Conservation (phyloP, 2,113 vertebrate genomes). For the Paramormyrops kingsleyae region DNA sequence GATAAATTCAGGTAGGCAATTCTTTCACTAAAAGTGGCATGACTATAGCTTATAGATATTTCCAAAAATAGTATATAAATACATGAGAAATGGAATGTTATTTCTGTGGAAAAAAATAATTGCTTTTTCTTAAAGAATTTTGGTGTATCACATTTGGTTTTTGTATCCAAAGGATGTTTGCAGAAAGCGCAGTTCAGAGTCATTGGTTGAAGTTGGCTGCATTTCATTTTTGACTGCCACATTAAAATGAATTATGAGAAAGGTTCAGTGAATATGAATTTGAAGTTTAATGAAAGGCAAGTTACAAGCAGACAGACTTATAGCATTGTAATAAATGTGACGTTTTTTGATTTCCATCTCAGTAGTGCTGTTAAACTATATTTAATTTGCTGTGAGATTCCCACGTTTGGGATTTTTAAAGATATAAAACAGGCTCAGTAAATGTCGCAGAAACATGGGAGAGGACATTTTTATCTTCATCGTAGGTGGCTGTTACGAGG, state of each 20-base stretch:
- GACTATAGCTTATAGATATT: neutral
- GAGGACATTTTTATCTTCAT: neutral
- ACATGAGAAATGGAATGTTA: neutral
- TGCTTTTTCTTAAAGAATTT: neutral
- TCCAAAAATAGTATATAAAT: neutral
- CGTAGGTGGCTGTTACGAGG: neutral
- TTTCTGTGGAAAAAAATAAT: neutral
- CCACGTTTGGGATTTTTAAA: neutral
- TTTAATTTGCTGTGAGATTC: neutral
- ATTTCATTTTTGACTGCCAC: neutral
- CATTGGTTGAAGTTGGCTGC: neutral
- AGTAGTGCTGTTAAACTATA: neutral
- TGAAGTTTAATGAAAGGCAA: neutral
- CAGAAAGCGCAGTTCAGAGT: neutral
- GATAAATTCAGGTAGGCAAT: slow-evolving; percentile 82
- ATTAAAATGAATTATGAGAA: neutral
- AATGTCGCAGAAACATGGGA: neutral
- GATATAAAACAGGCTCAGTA: neutral
- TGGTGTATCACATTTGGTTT: neutral
- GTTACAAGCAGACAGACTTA: neutral
- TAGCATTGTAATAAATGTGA: neutral
- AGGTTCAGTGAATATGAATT: neutral
- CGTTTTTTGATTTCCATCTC: neutral
- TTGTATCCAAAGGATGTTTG: neutral
- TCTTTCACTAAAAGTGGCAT: neutral